Conservation (phyloP, 2,113 vertebrate genomes). For the Oxyura jamaicensis region DNA sequence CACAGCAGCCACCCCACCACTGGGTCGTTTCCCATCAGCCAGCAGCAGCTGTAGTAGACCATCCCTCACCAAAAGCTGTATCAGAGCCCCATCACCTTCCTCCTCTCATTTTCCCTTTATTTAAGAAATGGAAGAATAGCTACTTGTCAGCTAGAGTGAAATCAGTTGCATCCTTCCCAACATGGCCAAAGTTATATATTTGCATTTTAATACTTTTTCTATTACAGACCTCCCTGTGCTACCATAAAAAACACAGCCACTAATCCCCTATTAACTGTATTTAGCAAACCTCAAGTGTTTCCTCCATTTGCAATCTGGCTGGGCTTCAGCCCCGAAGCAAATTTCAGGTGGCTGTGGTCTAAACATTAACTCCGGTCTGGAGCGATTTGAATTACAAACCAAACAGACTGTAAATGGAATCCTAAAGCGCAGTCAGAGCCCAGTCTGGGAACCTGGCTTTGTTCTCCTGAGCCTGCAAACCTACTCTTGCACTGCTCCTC, state of each 20-base stretch:
- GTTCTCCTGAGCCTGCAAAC: slow-evolving; percentile 69
- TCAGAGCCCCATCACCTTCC: not conserved
- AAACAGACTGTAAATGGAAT: slow-evolving; percentile 67
- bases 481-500: slow-evolving; percentile 31
- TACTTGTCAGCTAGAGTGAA: not conserved
- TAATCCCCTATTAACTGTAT: slow-evolving; percentile 71
- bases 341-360: slow-evolving; percentile 72
- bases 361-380: slow-evolving; percentile 66
- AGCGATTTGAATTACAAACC: slow-evolving; percentile 70
- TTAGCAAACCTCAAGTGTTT: slow-evolving; percentile 74
- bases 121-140: slow-evolving; percentile 7
- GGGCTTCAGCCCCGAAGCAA: slow-evolving; percentile 65
- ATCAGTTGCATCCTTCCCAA: not conserved
- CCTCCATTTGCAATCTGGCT: slow-evolving; percentile 60
- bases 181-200: not conserved
- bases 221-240: slow-evolving; percentile 46
- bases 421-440: slow-evolving; percentile 53
- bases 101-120: not conserved
- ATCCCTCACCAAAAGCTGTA: not conserved
- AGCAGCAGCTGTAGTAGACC: not conserved
- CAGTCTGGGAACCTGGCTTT: slow-evolving; percentile 61
- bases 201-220: slow-evolving; percentile 64
- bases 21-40: not conserved
- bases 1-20: not conserved
- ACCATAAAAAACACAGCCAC: slow-evolving; percentile 62